These are phyloP conservation scores for Cheirogaleus medius DNA, from an alignment of 2,113 vertebrate species.

Conservation along the genomic window DNA sequence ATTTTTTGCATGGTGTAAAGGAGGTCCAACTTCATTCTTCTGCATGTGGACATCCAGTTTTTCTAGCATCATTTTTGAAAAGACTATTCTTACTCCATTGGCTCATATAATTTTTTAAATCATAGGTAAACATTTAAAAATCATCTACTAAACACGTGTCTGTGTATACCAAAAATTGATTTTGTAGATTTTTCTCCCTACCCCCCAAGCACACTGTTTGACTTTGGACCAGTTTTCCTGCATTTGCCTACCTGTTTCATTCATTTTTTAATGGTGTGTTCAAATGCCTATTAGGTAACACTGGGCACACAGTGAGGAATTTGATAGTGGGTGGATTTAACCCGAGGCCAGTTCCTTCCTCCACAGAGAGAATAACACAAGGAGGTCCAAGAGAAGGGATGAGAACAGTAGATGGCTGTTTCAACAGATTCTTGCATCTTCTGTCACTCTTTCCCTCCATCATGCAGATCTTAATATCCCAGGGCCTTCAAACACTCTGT, in stretches of 20 bases:
- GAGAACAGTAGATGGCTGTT: neutral
- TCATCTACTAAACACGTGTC: neutral
- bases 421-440: neutral
- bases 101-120: conserved; percentile 10
- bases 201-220: neutral
- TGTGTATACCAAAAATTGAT: neutral
- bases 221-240: neutral
- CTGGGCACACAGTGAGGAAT: neutral
- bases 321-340: neutral
- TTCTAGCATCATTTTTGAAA: conserved; percentile 22
- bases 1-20: neutral
- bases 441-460: neutral
- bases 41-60: neutral
- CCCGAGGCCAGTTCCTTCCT: neutral
- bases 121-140: neutral
- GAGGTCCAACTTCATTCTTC: neutral
- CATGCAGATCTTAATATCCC: neutral
- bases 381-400: neutral
- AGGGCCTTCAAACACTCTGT: neutral
- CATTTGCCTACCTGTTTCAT: neutral
- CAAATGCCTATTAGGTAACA: neutral
- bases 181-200: neutral
- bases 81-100: neutral
- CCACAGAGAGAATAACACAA: neutral
- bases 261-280: neutral